phyloP scores from a whole-genome alignment of 2,797 vertebrate species.

The Coracias cyanogaster region DNA sequence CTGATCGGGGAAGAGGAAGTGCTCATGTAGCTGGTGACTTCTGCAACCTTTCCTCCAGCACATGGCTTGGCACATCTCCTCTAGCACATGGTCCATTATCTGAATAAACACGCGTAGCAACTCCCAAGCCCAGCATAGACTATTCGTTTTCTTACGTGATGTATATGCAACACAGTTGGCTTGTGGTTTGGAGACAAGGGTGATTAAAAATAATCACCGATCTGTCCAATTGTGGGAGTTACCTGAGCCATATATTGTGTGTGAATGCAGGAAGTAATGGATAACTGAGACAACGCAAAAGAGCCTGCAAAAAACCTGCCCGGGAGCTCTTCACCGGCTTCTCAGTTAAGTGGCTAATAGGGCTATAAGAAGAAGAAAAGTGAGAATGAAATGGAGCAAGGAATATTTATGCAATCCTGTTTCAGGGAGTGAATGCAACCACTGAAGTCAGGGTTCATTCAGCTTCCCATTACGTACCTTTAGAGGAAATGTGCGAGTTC shows the following conservation, averaged over 20 bases:
- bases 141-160: neutral
- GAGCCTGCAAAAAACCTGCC: conserved; percentile 50
- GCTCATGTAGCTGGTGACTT: conserved; percentile 28
- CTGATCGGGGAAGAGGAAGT: conserved; percentile 26
- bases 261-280: conserved; percentile 34
- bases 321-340: neutral
- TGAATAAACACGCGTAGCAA: neutral
- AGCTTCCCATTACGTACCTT: neutral
- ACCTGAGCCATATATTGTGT: neutral
- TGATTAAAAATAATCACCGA: conserved; percentile 46
- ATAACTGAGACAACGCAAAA: conserved; percentile 48
- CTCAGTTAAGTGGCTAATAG: neutral
- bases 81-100: conserved; percentile 25
- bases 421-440: neutral
- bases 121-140: neutral
- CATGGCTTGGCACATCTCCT: conserved; percentile 4
- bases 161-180: neutral
- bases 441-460: neutral
- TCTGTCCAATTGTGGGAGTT: conserved; percentile 45
- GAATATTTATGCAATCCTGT: neutral
- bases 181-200: conserved; percentile 42
- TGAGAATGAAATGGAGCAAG: neutral
- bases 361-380: neutral
- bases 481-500: neutral
- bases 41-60: conserved; percentile 36